These are phyloP conservation scores for Pelecanoides urinatrix DNA, from an alignment of 2,113 vertebrate species.

Conservation along the genomic window DNA sequence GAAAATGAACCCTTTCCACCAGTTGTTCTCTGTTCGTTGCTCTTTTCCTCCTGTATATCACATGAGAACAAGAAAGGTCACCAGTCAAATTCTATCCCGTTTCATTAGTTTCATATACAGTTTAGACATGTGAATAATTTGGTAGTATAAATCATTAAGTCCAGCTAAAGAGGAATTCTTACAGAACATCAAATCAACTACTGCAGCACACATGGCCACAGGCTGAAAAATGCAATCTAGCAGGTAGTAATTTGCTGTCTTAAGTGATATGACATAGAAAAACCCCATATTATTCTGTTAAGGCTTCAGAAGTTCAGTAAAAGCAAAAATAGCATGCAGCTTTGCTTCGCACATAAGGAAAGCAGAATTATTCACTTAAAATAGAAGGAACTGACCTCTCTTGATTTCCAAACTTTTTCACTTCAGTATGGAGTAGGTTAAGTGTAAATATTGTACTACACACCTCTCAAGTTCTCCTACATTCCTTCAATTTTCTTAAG, in stretches of 20 bases:
- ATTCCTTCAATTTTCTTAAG: not conserved
- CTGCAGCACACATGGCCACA: not conserved
- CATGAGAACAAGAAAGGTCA: constrained; percentile 13
- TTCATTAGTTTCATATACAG: not conserved
- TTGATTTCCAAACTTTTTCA: not conserved
- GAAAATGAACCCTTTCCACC: not conserved
- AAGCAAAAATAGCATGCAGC: not conserved
- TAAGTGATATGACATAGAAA: not conserved
- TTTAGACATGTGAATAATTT: not conserved
- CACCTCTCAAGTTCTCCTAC: not conserved
- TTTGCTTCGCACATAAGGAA: constrained; percentile 10
- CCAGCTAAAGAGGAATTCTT: not conserved
- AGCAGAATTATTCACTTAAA: not conserved
- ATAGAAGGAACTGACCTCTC: not conserved
- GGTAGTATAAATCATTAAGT: not conserved
- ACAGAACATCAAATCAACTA: not conserved
- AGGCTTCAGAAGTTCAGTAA: constrained; percentile 31
- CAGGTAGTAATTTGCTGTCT: not conserved
- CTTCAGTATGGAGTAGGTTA: not conserved
- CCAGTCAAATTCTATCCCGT: not conserved
- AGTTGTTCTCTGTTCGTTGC: not conserved
- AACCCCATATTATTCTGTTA: not conserved
- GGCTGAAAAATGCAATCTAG: not conserved
- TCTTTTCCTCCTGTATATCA: not conserved
- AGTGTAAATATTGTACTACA: not conserved